A percentile compares a stretch with the other conserved stretches of the same genome.
Evolutionary conservation across 2,113 vertebrate species (phyloP).

Genomic region (Eidolon helvum): DNA sequence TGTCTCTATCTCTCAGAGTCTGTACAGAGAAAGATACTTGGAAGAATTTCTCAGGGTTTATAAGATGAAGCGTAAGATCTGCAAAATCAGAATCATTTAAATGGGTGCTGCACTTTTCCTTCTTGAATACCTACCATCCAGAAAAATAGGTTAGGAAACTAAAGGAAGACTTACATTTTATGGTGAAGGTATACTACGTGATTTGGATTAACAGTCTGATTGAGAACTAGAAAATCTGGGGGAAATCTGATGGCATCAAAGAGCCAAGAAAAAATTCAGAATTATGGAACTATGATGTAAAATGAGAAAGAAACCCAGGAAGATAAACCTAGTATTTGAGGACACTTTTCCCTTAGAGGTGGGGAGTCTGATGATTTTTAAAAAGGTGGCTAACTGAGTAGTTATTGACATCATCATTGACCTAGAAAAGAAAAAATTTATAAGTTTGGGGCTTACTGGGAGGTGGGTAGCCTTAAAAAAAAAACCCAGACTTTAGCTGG

Average conservation of each 20-base stretch:
- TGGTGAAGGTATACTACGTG: background rate
- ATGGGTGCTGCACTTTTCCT: background rate
- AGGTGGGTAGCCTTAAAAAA: background rate
- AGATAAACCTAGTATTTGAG: background rate
- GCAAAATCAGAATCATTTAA: slow-evolving; percentile 18
- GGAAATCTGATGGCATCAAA: background rate
- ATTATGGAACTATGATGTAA: background rate
- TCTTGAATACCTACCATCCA: background rate
- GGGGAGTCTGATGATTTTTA: background rate
- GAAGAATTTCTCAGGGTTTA: background rate
- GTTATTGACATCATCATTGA: background rate
- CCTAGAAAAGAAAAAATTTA: background rate
- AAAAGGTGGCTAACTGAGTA: background rate
- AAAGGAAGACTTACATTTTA: background rate
- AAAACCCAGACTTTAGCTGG: background rate
- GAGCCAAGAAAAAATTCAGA: background rate
- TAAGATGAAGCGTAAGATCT: background rate
- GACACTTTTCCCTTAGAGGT: background rate
- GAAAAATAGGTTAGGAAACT: background rate
- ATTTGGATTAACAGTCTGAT: background rate
- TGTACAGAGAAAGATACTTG: background rate
- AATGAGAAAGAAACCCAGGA: background rate
- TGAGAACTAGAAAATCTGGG: background rate
- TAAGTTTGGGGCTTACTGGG: background rate
- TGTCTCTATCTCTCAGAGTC: background rate